Conservation (phyloP, 2,113 vertebrate genomes). For the Cottus gobio region DNA sequence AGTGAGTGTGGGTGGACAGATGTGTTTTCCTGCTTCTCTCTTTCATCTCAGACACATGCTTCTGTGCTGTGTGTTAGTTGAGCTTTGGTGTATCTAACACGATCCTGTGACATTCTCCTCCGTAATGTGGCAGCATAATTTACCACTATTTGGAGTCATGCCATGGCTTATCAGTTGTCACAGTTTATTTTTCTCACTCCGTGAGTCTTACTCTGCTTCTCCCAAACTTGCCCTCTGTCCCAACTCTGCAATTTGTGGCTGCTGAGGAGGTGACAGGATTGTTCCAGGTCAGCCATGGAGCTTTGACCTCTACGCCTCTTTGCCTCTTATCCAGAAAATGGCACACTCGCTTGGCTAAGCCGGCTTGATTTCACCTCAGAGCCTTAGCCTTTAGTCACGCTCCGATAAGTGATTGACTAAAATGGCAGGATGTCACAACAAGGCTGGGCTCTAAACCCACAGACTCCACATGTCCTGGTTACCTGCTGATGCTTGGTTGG, state of each 20-base stretch:
- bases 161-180: not conserved
- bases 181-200: conserved; percentile 6
- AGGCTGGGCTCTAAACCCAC: conserved; percentile 30
- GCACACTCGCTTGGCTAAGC: conserved; percentile 27
- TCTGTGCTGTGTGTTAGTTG: not conserved
- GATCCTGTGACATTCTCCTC: conserved; percentile 6
- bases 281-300: conserved; percentile 55
- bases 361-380: conserved; percentile 56
- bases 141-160: not conserved
- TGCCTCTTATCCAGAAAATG: conserved; percentile 48
- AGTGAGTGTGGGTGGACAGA: not conserved
- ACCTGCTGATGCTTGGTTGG: conserved; percentile 33
- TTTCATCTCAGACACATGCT: not conserved
- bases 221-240: conserved; percentile 10
- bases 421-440: conserved; percentile 40
- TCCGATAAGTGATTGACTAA: conserved; percentile 53
- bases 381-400: conserved; percentile 53
- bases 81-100: not conserved
- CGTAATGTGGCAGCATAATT: conserved; percentile 6
- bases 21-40: conserved; percentile 13
- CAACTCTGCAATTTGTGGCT: conserved; percentile 22
- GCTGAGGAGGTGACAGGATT: conserved; percentile 51
- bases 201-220: conserved; percentile 1
- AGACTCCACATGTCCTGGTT: conserved; percentile 28
- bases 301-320: conserved; percentile 46